Percentiles rank a stretch among this genome's conserved stretches.
Evolutionary conservation across 2,113 vertebrate species (phyloP).

Genomic region (Lamprologus lemairii): DNA sequence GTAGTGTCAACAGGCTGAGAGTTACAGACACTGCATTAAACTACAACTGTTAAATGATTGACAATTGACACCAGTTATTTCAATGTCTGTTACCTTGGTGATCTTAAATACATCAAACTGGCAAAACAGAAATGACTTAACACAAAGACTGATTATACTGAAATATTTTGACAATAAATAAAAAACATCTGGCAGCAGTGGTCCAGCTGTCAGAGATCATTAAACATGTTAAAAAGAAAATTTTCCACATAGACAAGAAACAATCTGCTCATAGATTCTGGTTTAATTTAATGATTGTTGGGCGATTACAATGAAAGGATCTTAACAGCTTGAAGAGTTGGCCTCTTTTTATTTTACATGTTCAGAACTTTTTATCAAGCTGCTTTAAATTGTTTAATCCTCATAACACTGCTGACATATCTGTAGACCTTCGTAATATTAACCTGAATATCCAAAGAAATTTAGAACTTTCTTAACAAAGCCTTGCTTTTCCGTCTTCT

Average conservation of each 20-base stretch:
- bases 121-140: fast-evolving
- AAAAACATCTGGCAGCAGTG: neutral
- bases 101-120: fast-evolving
- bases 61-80: fast-evolving
- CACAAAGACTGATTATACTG: too few relatives aligned
- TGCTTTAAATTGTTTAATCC: neutral
- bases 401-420: neutral
- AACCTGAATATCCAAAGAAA: neutral
- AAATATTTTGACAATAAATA: too few relatives aligned
- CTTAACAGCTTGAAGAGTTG: fast-evolving
- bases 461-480: fast-evolving
- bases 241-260: neutral
- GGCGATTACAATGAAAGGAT: fast-evolving
- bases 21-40: neutral
- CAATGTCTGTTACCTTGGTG: fast-evolving
- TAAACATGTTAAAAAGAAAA: neutral
- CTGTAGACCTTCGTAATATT: neutral
- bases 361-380: fast-evolving
- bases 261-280: fast-evolving
- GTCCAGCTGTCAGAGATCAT: neutral
- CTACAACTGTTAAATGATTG: fast-evolving
- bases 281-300: fast-evolving
- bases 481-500: neutral
- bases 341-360: neutral
- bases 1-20: neutral